Conservation (phyloP, 1,140 invertebrate genomes). For the Nephotettix cincticeps region DNA sequence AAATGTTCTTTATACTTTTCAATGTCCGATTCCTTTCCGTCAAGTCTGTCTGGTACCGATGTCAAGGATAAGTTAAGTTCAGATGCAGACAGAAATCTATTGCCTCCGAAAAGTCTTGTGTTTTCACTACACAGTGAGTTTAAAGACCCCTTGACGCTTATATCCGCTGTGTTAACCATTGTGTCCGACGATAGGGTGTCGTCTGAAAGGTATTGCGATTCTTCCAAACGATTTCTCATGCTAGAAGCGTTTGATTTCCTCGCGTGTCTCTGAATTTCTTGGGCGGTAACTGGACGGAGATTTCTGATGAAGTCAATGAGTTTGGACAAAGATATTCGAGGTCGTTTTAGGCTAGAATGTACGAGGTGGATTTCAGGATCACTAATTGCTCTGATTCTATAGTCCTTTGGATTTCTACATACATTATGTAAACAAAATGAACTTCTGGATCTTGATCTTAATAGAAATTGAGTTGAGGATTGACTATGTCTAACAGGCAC, state of each 20-base stretch:
- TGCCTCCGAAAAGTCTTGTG: background rate
- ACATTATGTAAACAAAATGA: background rate
- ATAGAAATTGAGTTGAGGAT: background rate
- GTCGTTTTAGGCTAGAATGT: background rate
- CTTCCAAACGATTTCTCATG: background rate
- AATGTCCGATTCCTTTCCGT: background rate
- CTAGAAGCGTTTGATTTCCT: background rate
- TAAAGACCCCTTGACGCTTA: background rate
- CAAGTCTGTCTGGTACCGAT: background rate
- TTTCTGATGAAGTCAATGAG: background rate
- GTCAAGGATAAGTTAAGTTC: background rate
- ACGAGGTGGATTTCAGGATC: background rate
- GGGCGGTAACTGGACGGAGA: background rate
- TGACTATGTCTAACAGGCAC: too few species aligned
- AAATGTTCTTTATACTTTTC: constrained; percentile 4
- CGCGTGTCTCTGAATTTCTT: background rate
- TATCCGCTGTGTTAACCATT: background rate
- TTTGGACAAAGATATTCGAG: background rate
- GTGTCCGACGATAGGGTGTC: background rate
- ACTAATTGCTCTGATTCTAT: background rate
- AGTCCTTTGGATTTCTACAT: background rate
- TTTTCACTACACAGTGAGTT: background rate
- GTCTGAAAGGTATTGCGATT: background rate
- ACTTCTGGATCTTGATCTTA: background rate
- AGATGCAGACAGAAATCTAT: background rate